phyloP scores from a whole-genome alignment of 2,797 vertebrate genomes.

The Calcarius lapponicus region DNA sequence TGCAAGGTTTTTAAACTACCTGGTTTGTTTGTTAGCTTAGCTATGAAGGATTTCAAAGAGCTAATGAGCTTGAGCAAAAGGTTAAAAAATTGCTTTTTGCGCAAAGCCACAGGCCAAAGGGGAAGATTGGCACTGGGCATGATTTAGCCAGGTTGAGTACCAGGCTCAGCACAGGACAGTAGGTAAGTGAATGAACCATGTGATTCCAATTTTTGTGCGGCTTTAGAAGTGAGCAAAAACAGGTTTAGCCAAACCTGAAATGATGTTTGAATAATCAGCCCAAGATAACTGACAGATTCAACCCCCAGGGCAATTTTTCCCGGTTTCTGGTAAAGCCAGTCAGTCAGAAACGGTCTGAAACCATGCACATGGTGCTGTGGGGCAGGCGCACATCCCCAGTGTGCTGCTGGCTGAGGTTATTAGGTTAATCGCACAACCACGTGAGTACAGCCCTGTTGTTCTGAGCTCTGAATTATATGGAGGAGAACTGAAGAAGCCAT shows the following conservation, averaged over 20 bases:
- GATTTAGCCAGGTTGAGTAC: not conserved
- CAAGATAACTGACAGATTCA: not conserved
- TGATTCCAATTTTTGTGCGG: not conserved
- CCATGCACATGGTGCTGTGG: not conserved
- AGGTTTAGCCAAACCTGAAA: not conserved
- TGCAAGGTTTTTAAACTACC: constrained; percentile 6
- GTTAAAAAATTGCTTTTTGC: not conserved
- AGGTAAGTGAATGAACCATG: rapidly evolving
- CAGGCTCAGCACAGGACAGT: not conserved
- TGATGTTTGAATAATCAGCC: not conserved
- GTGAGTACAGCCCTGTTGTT: not conserved
- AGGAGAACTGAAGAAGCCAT: not conserved
- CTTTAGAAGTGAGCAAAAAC: not conserved
- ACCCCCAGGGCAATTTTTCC: not conserved
- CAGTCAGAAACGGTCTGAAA: not conserved
- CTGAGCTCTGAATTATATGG: not conserved
- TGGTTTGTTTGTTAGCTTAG: not conserved
- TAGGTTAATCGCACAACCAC: not conserved
- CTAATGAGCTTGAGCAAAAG: not conserved
- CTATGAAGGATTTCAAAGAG: not conserved
- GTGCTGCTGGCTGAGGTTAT: not conserved
- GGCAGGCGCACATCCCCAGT: not conserved
- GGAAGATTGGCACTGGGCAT: not conserved
- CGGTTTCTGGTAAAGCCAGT: not conserved
- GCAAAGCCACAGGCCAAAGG: not conserved